Base-by-base conservation (phyloP, 1,140 invertebrate genomes). In the Oppia nitens region DNA sequence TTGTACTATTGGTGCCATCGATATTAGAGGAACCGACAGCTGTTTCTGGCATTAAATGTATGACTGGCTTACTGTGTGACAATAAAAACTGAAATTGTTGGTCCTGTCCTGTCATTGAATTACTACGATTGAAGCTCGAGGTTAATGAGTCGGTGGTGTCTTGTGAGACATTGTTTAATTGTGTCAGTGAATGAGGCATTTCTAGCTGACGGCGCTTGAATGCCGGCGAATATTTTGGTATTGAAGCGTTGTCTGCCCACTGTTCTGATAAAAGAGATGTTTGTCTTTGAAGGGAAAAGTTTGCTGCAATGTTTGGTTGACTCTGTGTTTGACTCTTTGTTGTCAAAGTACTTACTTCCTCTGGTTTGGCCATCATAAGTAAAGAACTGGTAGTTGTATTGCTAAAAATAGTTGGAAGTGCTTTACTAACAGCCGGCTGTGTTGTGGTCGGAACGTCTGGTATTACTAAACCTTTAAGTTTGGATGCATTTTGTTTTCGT, bases 381-480 rank as follows among this genome's bases (percentile, higher is more conserved):
- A 11, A 11, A n/a, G 24, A n/a, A 28, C 53, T 54, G 21, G 53
- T n/a, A 25, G n/a, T 27, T 4, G 77, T 73, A 17, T 72, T 70
- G 53, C 84, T 87, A 67, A 83, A 84, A 57, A 91, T 89, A 73
- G 85, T 84, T 1, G 87, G 87, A 50, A 85, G 69, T 2, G 74
- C 70, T 48, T 63, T 67, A 20, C 57, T 65, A 20, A 47, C 24
- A 0, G 60, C 47, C 14, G 58, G 60, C 24, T 25, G 24, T 9
- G 6, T n/a, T 25, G 58, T 64, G 2, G 47, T 32, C 11, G 27
- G 53, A 50, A 52, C 59, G 69, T 90, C 85, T 4, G 87, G 86
- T 66, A 91, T 90, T 9, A 89, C 83, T 60, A 91, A 71, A 2
- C 86, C 86, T 66, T 85, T 75, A 25, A 91, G 69, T 71, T 90